These are phyloP conservation scores for Alouatta palliata DNA, from an alignment of 2,113 vertebrate genomes.

Conservation along the genomic window DNA sequence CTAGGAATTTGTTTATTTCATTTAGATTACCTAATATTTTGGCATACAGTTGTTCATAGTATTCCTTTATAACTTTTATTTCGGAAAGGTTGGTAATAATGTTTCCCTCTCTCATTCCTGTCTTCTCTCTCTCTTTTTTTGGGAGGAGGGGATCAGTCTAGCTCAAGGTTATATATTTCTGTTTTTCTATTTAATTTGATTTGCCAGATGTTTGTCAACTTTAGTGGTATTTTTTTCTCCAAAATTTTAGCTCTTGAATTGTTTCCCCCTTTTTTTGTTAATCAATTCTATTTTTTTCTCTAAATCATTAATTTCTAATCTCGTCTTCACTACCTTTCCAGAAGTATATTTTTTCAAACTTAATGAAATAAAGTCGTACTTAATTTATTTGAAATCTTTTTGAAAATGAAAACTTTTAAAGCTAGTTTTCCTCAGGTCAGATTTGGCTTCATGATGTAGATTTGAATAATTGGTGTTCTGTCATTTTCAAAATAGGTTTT, in stretches of 20 bases:
- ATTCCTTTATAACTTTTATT: not conserved
- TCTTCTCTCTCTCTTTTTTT: not conserved
- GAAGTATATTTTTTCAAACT: not conserved
- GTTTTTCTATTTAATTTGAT: not conserved
- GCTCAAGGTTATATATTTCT: not conserved
- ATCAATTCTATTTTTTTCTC: not conserved
- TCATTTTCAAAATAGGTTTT: not conserved
- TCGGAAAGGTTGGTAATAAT: not conserved
- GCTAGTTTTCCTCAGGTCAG: not conserved
- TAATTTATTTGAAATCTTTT: not conserved
- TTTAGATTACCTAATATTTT: not conserved
- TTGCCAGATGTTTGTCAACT: not conserved
- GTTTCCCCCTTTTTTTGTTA: not conserved
- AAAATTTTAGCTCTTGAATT: not conserved
- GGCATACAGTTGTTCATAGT: not conserved
- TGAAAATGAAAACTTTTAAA: not conserved
- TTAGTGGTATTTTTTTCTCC: not conserved
- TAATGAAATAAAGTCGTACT: not conserved
- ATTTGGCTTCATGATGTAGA: not conserved
- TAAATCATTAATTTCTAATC: not conserved
- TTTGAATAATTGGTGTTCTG: not conserved
- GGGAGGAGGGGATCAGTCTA: not conserved
- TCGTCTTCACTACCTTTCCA: not conserved
- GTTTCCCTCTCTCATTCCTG: not conserved
- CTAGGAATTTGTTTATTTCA: not conserved